These are phyloP conservation scores for Leistus spinibarbis DNA, from an alignment of 2,888 invertebrate species.

Conservation along the genomic window DNA sequence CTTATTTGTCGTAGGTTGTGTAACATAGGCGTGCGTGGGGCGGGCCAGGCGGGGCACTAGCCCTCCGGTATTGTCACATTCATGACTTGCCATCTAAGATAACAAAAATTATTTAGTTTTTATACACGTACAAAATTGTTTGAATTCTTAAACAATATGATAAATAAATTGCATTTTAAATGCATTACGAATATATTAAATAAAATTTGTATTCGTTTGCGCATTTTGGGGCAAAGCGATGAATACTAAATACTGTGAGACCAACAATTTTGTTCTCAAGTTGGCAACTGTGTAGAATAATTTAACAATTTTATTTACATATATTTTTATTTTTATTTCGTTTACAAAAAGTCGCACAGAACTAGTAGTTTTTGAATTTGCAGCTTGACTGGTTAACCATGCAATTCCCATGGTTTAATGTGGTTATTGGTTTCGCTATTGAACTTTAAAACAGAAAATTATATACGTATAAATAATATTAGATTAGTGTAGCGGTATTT, in stretches of 20 bases:
- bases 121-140: background rate
- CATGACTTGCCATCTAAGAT: background rate
- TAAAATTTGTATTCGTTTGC: background rate
- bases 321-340: background rate
- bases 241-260: background rate
- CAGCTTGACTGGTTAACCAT: background rate
- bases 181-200: background rate
- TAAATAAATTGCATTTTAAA: background rate
- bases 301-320: background rate
- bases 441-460: background rate
- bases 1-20: background rate
- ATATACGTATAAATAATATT: background rate
- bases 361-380: background rate
- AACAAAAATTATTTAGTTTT: background rate
- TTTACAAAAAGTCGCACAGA: too few relatives aligned
- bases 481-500: background rate
- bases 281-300: background rate
- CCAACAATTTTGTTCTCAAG: background rate
- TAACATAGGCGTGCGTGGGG: slow-evolving; percentile 1
- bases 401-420: background rate
- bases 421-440: background rate
- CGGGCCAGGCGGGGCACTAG: background rate
- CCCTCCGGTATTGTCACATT: background rate
- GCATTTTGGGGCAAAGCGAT: background rate
- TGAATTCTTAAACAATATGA: background rate